These are phyloP conservation scores for Drosophila suzukii DNA, from an alignment of 1,140 invertebrate species.

Conservation along the genomic window DNA sequence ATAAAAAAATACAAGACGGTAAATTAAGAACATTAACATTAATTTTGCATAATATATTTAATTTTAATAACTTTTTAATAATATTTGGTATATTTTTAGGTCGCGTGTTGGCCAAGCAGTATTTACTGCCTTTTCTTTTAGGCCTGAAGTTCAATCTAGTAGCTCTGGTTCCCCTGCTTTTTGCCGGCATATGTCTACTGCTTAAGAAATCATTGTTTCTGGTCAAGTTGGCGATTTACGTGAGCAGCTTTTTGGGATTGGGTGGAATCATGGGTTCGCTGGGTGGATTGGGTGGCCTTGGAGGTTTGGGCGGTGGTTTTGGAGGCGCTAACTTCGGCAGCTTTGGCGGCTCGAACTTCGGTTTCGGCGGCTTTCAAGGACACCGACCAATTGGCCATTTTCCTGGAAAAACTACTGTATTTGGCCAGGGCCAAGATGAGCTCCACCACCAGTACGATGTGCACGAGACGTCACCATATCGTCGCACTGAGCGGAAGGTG, in stretches of 20 bases:
- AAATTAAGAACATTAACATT: too few species aligned
- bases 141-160: conserved; percentile 91
- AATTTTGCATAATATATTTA: too few species aligned
- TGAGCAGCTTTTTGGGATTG: conserved; percentile 88
- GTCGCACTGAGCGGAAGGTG: conserved; percentile 73
- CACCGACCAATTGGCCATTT: conserved; percentile 58
- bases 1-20: too few species aligned
- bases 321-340: conserved; percentile 36
- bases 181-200: conserved; percentile 88
- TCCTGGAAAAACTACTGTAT: conserved; percentile 65
- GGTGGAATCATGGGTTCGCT: conserved; percentile 84
- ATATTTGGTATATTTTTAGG: conserved; percentile 85
- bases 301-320: conserved; percentile 37
- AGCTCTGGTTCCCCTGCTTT: conserved; percentile 89
- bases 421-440: conserved; percentile 53
- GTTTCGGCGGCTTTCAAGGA: conserved; percentile 44
- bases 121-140: conserved; percentile 89
- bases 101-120: conserved; percentile 88
- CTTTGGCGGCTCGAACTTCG: conserved; percentile 46
- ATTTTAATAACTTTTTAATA: not conserved
- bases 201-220: conserved; percentile 90
- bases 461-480: conserved; percentile 67
- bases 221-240: conserved; percentile 89
- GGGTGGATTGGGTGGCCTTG: conserved; percentile 49
- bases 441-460: conserved; percentile 73